Percentiles rank a stretch among this genome's conserved stretches.
Conservation (phyloP, 2,797 vertebrate genomes). For the Otolemur crassicaudatus region DNA sequence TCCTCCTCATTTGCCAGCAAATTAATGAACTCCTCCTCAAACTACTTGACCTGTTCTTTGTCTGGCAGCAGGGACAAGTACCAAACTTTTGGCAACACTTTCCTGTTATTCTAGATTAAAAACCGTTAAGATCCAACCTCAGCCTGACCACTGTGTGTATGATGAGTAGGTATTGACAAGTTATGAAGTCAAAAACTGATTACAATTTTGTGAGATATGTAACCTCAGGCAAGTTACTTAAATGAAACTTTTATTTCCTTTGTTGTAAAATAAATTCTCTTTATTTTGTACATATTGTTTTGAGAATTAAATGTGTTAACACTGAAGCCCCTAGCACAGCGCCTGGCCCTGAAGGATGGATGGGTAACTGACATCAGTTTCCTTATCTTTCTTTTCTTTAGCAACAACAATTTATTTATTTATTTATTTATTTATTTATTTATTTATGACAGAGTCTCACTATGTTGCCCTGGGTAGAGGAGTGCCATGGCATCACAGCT, state of each 20-base stretch:
- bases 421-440: too few relatives aligned
- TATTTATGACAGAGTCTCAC: too few relatives aligned
- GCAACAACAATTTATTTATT: not conserved
- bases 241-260: not conserved
- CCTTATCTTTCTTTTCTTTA: not conserved
- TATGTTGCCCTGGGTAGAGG: too few relatives aligned
- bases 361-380: not conserved
- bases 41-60: too few relatives aligned
- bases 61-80: too few relatives aligned
- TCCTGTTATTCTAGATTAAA: not conserved
- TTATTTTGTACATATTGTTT: slow-evolving; percentile 24
- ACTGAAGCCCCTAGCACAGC: not conserved
- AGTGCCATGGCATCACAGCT: too few relatives aligned
- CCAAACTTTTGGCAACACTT: not conserved
- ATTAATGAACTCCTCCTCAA: too few relatives aligned
- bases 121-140: not conserved
- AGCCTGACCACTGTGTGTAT: not conserved
- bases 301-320: slow-evolving; percentile 10
- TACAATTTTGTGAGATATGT: not conserved
- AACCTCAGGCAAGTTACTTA: not conserved
- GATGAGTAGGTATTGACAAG: not conserved
- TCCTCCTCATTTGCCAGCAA: too few relatives aligned
- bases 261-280: not conserved
- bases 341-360: not conserved
- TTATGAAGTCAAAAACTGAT: not conserved